Evolutionary conservation across 2,113 vertebrate species (phyloP).

Genomic region (Cardinalis cardinalis): DNA sequence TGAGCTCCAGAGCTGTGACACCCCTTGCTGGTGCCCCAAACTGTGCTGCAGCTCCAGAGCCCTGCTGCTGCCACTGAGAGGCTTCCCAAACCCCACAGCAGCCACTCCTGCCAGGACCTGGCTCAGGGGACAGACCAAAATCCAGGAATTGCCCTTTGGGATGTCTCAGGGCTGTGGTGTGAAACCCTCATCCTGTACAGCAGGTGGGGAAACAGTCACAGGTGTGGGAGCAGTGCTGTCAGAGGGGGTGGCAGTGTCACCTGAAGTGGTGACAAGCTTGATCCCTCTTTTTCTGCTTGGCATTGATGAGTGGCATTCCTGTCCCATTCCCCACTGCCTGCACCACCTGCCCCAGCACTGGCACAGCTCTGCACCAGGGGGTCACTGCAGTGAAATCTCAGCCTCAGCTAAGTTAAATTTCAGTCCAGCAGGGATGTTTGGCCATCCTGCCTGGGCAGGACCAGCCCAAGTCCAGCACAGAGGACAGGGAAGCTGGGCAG

Average conservation of each 20-base stretch:
- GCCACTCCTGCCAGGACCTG: not conserved
- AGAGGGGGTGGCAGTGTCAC: not conserved
- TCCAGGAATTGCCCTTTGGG: not conserved
- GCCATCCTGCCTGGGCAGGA: not conserved
- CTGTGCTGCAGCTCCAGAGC: not conserved
- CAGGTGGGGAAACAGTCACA: not conserved
- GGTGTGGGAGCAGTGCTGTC: fast-evolving
- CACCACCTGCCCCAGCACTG: fast-evolving
- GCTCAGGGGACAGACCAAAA: not conserved
- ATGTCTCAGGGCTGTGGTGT: not conserved
- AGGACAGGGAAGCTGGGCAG: fast-evolving
- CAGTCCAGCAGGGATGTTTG: not conserved
- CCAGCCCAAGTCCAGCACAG: fast-evolving
- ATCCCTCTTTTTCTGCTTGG: no score
- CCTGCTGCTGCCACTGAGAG: not conserved
- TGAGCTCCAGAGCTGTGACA: not conserved
- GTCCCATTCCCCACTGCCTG: fast-evolving
- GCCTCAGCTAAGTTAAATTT: fast-evolving
- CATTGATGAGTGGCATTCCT: fast-evolving
- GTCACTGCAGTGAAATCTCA: not conserved
- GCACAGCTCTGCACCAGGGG: not conserved
- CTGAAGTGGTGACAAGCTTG: not conserved
- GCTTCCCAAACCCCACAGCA: fast-evolving
- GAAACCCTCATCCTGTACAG: not conserved
- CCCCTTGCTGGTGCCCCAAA: fast-evolving